Evolutionary conservation across 2,113 vertebrate species (phyloP).

Genomic region (Toxotes jaculatrix): DNA sequence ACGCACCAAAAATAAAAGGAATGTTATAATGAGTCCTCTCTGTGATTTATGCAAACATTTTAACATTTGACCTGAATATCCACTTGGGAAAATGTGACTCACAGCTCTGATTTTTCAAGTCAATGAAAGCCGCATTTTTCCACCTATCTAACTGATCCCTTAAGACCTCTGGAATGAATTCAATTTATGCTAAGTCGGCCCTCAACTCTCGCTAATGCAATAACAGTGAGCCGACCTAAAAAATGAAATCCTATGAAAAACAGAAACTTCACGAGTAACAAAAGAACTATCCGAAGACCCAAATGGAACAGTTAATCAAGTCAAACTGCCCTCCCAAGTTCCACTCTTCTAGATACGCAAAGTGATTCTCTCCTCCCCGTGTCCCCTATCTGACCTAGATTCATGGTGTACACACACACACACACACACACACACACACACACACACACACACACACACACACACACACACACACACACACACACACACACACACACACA

Average conservation of each 20-base stretch:
- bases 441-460: conserved; percentile 30
- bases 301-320: conserved; percentile 13
- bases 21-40: not conserved
- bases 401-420: conserved; percentile 2
- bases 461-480: conserved; percentile 20
- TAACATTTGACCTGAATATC: conserved; percentile 41
- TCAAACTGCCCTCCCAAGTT: not conserved
- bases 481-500: conserved; percentile 7
- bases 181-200: conserved; percentile 12
- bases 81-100: conserved; percentile 33
- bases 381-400: conserved; percentile 58
- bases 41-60: conserved; percentile 47
- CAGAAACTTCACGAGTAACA: not conserved
- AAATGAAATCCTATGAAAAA: not conserved
- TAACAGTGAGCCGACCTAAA: conserved; percentile 2
- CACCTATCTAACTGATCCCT: conserved; percentile 22
- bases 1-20: not conserved
- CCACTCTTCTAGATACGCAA: not conserved
- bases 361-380: conserved; percentile 14
- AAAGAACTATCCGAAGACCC: not conserved
- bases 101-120: conserved; percentile 4
- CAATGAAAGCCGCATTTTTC: conserved; percentile 19
- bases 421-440: conserved; percentile 19
- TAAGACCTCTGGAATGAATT: conserved; percentile 32
- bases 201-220: conserved; percentile 25